phyloP scores from a whole-genome alignment of 2,113 vertebrate species.

The Chloebia gouldiae region DNA sequence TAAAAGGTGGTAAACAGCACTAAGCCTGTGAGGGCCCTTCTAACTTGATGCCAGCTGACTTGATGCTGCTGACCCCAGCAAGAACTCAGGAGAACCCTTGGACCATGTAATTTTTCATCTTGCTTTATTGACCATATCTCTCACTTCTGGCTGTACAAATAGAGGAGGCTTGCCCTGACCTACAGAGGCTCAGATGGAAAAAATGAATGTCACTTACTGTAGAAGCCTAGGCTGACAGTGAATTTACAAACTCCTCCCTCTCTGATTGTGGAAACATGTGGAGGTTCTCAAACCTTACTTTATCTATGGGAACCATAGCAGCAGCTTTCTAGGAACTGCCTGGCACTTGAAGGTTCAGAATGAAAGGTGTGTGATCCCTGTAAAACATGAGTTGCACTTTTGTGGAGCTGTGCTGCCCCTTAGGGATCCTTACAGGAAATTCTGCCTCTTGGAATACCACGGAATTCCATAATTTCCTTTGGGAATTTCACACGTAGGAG shows the following conservation, averaged over 20 bases:
- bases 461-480: rapidly evolving
- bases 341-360: background rate
- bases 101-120: background rate
- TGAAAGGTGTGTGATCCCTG: background rate
- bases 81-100: background rate
- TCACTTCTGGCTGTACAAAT: background rate
- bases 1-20: background rate
- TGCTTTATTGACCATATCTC: background rate
- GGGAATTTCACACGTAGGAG: background rate
- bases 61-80: background rate
- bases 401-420: conserved; percentile 1
- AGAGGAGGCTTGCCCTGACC: background rate
- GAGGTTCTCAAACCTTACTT: background rate
- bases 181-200: background rate
- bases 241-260: background rate
- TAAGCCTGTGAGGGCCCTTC: background rate
- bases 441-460: background rate
- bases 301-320: background rate
- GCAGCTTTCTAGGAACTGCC: background rate
- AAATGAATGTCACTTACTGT: background rate
- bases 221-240: background rate
- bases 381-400: background rate
- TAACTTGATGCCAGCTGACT: background rate
- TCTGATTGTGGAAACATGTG: background rate
- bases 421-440: conserved; percentile 8